Conservation (phyloP, 2,797 vertebrate species). For the Acanthurus leucopareius region DNA sequence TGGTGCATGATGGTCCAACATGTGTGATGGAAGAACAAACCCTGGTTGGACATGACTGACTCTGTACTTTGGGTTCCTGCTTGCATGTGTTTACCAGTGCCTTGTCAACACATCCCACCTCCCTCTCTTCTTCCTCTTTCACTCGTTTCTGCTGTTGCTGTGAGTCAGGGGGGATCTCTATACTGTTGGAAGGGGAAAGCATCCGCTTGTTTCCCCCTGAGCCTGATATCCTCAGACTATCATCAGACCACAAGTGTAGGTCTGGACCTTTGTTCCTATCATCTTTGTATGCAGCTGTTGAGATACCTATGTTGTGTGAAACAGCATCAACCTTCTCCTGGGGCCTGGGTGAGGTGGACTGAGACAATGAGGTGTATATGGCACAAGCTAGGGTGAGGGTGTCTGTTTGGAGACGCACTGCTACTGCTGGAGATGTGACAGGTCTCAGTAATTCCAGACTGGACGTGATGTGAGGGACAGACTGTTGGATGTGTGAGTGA, state of each 20-base stretch:
- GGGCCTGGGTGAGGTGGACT: constrained; percentile 86
- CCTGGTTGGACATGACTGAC: constrained; percentile 44
- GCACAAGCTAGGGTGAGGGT: constrained; percentile 89
- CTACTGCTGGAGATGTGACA: constrained; percentile 87
- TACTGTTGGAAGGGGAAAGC: constrained; percentile 93
- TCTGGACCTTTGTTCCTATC: constrained; percentile 78
- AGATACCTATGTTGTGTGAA: constrained; percentile 80
- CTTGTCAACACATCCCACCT: constrained; percentile 45
- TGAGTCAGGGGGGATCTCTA: constrained; percentile 90
- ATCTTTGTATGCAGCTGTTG: constrained; percentile 81
- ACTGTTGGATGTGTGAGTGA: constrained; percentile 54
- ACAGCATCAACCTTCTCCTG: constrained; percentile 80
- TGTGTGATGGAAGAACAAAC: constrained; percentile 75
- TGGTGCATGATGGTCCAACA: constrained; percentile 88
- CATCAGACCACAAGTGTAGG: constrained; percentile 71
- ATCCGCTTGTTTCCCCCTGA: constrained; percentile 92
- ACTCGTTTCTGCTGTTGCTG: constrained; percentile 95
- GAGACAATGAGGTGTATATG: constrained; percentile 96
- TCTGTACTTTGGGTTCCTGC: constrained; percentile 55
- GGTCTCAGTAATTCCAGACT: constrained; percentile 84
- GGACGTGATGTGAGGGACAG: constrained; percentile 78
- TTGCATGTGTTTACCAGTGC: constrained; percentile 28
- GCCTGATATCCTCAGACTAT: constrained; percentile 82
- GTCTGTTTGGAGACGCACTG: constrained; percentile 92
- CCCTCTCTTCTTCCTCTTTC: constrained; percentile 91